These are phyloP conservation scores for Luehdorfia chinensis DNA, from an alignment of 1,140 invertebrate genomes.

Conservation along the genomic window DNA sequence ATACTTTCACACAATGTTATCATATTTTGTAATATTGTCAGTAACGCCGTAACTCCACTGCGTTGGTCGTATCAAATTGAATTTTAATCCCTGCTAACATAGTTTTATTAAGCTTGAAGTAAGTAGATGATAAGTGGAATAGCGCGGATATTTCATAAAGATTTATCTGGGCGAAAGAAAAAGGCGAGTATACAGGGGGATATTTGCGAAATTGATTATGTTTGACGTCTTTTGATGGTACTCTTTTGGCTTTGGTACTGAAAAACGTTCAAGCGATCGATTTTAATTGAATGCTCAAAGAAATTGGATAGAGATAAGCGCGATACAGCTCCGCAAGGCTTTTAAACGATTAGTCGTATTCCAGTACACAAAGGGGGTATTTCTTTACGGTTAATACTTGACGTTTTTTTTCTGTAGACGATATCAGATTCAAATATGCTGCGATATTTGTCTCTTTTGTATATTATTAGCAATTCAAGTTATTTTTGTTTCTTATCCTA, in stretches of 20 bases:
- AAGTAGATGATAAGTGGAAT: conserved; percentile 1
- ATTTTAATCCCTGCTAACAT: conserved; percentile 7
- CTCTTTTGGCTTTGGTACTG: conserved; percentile 28
- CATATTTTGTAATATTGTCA: conserved; percentile 38
- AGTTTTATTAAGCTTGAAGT: background rate
- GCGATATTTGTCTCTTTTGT: too few species aligned
- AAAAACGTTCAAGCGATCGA: conserved; percentile 43
- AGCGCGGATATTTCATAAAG: too few species aligned
- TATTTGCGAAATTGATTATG: conserved; percentile 75
- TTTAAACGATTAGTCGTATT: conserved; percentile 44
- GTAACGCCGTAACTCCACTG: background rate
- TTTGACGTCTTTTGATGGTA: conserved; percentile 67
- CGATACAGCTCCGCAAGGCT: conserved; percentile 35
- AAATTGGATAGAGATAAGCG: conserved; percentile 30
- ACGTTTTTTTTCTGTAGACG: too few species aligned
- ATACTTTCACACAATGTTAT: conserved; percentile 58
- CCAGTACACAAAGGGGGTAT: conserved; percentile 41
- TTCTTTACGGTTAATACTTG: too few species aligned
- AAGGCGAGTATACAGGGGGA: conserved; percentile 38
- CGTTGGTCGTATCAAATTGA: background rate
- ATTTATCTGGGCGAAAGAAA: conserved; percentile 53
- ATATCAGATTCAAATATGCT: background rate
- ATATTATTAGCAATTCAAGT: too few species aligned
- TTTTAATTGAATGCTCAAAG: conserved; percentile 59
- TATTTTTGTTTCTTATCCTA: too few species aligned